These are phyloP conservation scores for Drosophila littoralis DNA, from an alignment of 1,140 invertebrate genomes.

Conservation along the genomic window DNA sequence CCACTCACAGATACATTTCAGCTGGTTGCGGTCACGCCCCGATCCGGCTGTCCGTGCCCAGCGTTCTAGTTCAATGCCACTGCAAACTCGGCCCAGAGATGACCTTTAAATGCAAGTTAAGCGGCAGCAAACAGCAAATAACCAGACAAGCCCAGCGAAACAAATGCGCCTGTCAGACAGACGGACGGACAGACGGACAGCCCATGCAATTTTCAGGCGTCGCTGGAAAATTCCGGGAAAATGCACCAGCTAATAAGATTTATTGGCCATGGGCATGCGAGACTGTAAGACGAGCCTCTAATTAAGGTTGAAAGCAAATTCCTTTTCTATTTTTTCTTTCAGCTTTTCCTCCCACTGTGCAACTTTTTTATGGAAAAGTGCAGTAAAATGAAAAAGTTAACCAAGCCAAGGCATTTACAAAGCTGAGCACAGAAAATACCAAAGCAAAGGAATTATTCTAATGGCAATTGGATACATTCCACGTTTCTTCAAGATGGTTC, in stretches of 20 bases:
- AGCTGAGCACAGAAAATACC: too few species aligned
- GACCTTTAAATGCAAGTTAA: conserved; percentile 77
- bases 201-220: conserved; percentile 43
- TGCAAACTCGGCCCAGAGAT: conserved; percentile 55
- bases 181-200: conserved; percentile 15
- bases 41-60: not conserved
- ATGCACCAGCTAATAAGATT: conserved; percentile 48
- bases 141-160: conserved; percentile 16
- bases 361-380: not conserved
- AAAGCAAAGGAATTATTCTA: too few species aligned
- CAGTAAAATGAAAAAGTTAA: not conserved
- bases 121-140: conserved; percentile 26
- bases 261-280: conserved; percentile 39
- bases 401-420: not conserved
- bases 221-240: conserved; percentile 41
- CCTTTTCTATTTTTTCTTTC: not conserved
- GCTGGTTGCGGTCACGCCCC: conserved; percentile 26
- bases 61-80: conserved; percentile 66
- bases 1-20: not conserved
- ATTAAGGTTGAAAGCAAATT: conserved; percentile 18
- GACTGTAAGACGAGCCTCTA: conserved; percentile 7
- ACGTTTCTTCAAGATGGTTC: too few species aligned
- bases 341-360: too few species aligned
- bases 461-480: too few species aligned
- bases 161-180: not conserved